phyloP scores from a whole-genome alignment of 2,888 invertebrate genomes.

The Sabellastarte sp. region DNA sequence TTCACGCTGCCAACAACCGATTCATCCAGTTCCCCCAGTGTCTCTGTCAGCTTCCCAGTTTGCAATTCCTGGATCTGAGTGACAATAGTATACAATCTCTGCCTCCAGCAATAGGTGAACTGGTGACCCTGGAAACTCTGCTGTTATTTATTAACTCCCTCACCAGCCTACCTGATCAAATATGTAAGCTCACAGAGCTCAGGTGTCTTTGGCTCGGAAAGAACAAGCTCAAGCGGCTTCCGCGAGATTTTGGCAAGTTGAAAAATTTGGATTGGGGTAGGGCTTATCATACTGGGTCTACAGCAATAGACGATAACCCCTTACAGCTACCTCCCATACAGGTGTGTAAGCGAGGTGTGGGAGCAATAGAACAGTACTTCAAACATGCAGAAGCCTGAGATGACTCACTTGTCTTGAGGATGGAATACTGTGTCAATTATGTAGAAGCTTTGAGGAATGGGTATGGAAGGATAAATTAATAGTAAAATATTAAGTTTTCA shows the following conservation, averaged over 20 bases:
- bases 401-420: too few relatives aligned
- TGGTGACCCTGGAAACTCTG: conserved; percentile 53
- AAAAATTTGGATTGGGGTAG: conserved; percentile 52
- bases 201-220: conserved; percentile 59
- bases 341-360: too few relatives aligned
- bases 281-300: too few relatives aligned
- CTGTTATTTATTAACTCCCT: conserved; percentile 57
- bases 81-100: conserved; percentile 50
- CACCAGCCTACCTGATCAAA: conserved; percentile 45
- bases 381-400: too few relatives aligned
- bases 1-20: conserved; percentile 56
- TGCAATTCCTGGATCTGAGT: conserved; percentile 59
- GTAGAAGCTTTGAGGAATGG: too few relatives aligned
- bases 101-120: conserved; percentile 47
- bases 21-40: conserved; percentile 49
- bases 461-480: too few relatives aligned
- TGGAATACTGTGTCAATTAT: too few relatives aligned
- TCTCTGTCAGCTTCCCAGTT: conserved; percentile 38
- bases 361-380: too few relatives aligned
- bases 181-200: conserved; percentile 54
- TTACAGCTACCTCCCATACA: too few relatives aligned
- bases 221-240: conserved; percentile 53
- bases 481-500: too few relatives aligned
- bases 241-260: conserved; percentile 48
- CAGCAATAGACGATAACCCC: too few relatives aligned